Evolutionary conservation across 2,888 invertebrate genomes (phyloP).

Genomic region (Cosmia pyralina): DNA sequence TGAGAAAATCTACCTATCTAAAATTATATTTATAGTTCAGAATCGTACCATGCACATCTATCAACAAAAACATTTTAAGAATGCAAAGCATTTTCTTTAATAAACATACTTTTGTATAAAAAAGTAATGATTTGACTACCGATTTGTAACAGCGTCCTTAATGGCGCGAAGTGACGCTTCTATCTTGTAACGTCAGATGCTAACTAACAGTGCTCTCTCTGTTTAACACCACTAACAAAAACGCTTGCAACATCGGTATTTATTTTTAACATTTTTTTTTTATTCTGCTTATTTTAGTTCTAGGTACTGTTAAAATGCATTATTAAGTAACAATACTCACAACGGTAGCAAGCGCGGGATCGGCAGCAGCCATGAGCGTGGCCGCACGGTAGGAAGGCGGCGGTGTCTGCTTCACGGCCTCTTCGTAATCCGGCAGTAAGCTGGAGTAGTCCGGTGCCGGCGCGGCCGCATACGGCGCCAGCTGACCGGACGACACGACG

Average conservation of each 20-base stretch:
- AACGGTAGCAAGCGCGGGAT: slow-evolving; percentile 64
- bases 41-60: no score
- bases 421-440: slow-evolving; percentile 92
- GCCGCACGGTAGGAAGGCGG: slow-evolving; percentile 93
- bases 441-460: slow-evolving; percentile 92
- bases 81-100: no score
- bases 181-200: neutral
- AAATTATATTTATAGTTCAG: no score
- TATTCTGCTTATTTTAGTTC: neutral
- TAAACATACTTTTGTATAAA: no score
- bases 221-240: no score
- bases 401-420: slow-evolving; percentile 93
- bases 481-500: slow-evolving; percentile 75
- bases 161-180: neutral
- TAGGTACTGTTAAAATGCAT: neutral
- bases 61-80: no score
- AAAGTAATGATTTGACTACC: no score
- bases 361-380: slow-evolving; percentile 80
- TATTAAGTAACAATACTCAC: slow-evolving; percentile 32
- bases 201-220: neutral
- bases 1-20: no score
- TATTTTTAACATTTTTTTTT: no score
- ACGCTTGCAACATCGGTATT: no score
- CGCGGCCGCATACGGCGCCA: slow-evolving; percentile 80
- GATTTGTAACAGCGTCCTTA: no score